phyloP scores from a whole-genome alignment of 2,113 vertebrate genomes.

The Rhinolophus ferrumequinum region DNA sequence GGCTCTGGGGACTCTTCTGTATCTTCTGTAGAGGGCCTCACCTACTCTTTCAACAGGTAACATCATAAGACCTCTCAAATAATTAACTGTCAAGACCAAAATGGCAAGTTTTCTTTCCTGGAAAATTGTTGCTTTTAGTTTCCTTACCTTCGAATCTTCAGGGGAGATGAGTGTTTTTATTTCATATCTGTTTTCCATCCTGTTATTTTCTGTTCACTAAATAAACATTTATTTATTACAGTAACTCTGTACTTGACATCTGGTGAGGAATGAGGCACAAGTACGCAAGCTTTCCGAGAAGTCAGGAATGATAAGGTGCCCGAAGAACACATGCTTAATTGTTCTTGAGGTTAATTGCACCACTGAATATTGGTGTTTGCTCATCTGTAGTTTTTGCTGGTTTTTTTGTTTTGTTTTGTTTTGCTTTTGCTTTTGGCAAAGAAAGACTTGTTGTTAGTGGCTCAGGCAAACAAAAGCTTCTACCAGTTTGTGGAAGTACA shows the following conservation, averaged over 20 bases:
- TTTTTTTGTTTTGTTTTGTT: too few species aligned
- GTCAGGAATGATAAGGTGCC: background rate
- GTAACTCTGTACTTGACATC: background rate
- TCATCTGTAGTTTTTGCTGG: background rate
- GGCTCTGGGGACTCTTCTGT: background rate
- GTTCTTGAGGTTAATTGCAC: background rate
- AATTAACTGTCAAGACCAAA: background rate
- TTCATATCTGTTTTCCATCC: background rate
- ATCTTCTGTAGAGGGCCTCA: background rate
- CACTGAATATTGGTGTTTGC: background rate
- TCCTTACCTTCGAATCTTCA: background rate
- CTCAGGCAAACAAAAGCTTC: background rate
- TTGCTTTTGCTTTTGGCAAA: background rate
- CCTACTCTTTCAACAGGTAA: background rate
- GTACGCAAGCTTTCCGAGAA: background rate
- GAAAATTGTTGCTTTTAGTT: background rate
- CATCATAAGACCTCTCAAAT: background rate
- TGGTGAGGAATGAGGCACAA: background rate
- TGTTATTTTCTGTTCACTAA: background rate
- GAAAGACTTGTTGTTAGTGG: background rate
- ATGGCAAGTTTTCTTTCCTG: background rate
- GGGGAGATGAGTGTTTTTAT: background rate
- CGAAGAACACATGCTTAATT: background rate
- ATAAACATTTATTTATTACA: background rate
- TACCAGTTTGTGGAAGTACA: background rate